Evolutionary conservation across 2,888 invertebrate species (phyloP).

Genomic region (Bembecia ichneumoniformis): DNA sequence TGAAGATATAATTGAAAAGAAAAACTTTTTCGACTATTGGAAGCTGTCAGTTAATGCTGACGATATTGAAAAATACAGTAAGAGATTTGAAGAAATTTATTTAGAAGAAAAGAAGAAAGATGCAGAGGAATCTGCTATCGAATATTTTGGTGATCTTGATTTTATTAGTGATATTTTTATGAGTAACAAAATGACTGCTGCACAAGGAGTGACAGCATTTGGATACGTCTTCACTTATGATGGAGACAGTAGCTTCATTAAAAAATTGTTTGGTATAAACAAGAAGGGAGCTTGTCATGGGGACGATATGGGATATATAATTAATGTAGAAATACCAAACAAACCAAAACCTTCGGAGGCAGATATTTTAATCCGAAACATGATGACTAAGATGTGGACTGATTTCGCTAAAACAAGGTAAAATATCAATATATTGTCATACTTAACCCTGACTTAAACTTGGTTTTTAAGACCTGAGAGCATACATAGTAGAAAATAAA

Average conservation of each 20-base stretch:
- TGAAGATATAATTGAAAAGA: slow-evolving; percentile 18
- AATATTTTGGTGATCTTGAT: slow-evolving; percentile 63
- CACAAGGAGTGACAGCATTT: slow-evolving; percentile 56
- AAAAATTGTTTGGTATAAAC: slow-evolving; percentile 48
- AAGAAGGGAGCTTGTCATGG: slow-evolving; percentile 72
- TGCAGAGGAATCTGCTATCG: slow-evolving; percentile 45
- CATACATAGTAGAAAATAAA: too few relatives aligned
- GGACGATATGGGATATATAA: slow-evolving; percentile 74
- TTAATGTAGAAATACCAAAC: slow-evolving; percentile 31
- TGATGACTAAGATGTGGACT: slow-evolving; percentile 71
- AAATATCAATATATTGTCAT: too few relatives aligned
- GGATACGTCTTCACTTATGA: slow-evolving; percentile 73
- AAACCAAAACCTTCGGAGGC: slow-evolving; percentile 20
- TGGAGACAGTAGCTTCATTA: slow-evolving; percentile 66
- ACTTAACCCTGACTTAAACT: too few relatives aligned
- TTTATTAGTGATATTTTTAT: slow-evolving; percentile 50
- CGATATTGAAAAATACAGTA: slow-evolving; percentile 18
- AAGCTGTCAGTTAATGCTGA: slow-evolving; percentile 47
- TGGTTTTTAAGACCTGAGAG: too few relatives aligned
- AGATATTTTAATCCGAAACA: slow-evolving; percentile 46
- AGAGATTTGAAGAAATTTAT: slow-evolving; percentile 50
- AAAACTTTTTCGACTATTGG: slow-evolving; percentile 37
- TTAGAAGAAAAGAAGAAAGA: slow-evolving; percentile 40
- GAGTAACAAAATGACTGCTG: slow-evolving; percentile 39
- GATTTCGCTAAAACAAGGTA: slow-evolving; percentile 75